These are phyloP conservation scores for Microtus richardsoni DNA, from an alignment of 2,113 vertebrate genomes.

Conservation along the genomic window DNA sequence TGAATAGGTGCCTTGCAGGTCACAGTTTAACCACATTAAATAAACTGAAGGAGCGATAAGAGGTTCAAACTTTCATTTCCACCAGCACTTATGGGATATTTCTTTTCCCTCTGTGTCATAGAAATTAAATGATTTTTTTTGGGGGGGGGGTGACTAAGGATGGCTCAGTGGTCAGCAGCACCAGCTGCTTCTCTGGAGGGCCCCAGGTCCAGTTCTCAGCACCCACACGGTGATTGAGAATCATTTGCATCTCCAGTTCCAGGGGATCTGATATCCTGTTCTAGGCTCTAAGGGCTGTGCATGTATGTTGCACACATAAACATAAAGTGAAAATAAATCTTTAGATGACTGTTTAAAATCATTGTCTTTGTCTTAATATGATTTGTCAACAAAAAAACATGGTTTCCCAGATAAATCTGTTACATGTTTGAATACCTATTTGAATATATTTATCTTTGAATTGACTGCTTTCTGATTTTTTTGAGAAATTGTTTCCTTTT, in stretches of 20 bases:
- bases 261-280: neutral
- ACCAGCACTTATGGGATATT: conserved; percentile 41
- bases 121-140: neutral
- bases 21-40: conserved; percentile 69
- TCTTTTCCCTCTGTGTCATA: neutral
- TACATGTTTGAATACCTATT: neutral
- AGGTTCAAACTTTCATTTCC: conserved; percentile 68
- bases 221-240: neutral
- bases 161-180: neutral
- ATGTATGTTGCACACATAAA: neutral
- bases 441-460: neutral
- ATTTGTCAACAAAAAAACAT: conserved; percentile 34
- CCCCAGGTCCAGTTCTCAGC: neutral
- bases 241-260: neutral
- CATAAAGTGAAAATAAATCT: neutral
- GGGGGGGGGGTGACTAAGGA: neutral
- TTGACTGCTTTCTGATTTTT: neutral
- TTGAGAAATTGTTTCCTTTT: conserved; percentile 7
- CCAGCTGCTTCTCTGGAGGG: neutral
- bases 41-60: conserved; percentile 40
- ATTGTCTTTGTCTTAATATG: conserved; percentile 38
- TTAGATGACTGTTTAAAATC: neutral
- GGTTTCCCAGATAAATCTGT: neutral
- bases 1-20: conserved; percentile 40
- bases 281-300: neutral